Evolutionary conservation across 2,797 vertebrate species (phyloP), one percentile per base, ranked within the genome.

Genomic region (Cirrhinus molitorella): DNA sequence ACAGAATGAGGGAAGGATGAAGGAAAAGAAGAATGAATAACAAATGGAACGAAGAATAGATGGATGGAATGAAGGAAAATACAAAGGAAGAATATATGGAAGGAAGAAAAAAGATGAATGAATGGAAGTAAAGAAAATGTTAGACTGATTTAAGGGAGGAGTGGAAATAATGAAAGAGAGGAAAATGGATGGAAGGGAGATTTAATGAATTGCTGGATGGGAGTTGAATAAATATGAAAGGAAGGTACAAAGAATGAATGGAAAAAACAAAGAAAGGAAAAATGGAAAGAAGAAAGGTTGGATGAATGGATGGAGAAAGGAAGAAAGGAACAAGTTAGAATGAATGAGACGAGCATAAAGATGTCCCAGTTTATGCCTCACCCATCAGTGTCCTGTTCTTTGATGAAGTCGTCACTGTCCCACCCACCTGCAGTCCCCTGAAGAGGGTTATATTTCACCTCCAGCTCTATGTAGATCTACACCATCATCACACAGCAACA

Each of bases 381-480:
- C 97, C 96, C 95, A 84, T 97, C 93, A 0, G 90, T 85, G 59
- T 94, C 92, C 91, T 95, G 89, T 77, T 85, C 84, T 78, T 17
- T 79, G 71, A 95, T 90, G 88, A 98, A 98, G 85, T 98, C 96
- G 0, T 92, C 92, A 85, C 94, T 95, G 37, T 90, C 89, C 97
- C 97, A 98, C 3, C 88, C 86, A 43, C 97, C 97, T 0, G 91
- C 95, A 57, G 95, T 88, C 37, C 96, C 96, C 83, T 97, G 95
- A 13, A 97, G 91, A 12, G 97, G 97, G 68, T 96, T 95, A 86
- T 96, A 99, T n/a, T 93, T 93, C 81, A 98, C 92, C 71, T 98
- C 97, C 93, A 99, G 87, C 90, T 99, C 97, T 6, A 98, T 91
- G 23, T 95, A 95, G 76, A 98, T 97, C 98, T 99, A 77, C 73